Conservation (phyloP, 2,888 invertebrate species). For the Spodoptera exigua region DNA sequence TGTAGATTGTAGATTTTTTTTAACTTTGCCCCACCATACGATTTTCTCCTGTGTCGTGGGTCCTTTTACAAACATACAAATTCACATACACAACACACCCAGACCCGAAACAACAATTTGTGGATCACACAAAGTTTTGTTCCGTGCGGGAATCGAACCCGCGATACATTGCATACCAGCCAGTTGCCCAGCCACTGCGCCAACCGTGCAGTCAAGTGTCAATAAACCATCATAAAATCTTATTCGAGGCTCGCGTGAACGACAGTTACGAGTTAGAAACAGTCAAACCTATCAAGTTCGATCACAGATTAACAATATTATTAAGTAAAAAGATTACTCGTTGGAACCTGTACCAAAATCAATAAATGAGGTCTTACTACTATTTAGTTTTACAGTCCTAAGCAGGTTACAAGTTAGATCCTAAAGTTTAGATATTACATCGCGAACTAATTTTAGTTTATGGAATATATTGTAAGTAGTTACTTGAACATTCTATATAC, state of each 20-base stretch:
- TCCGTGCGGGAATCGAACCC: no score
- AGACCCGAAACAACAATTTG: no score
- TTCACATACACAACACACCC: no score
- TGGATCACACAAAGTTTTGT: no score
- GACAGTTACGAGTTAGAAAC: background rate
- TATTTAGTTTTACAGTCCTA: conserved; percentile 45
- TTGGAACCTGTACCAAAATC: conserved; percentile 33
- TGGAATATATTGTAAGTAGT: conserved; percentile 18
- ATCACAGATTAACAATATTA: conserved; percentile 47
- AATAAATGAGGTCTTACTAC: conserved; percentile 32
- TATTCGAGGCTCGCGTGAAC: background rate
- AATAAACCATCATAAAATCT: background rate
- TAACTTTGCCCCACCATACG: no score
- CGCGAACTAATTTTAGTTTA: conserved; percentile 24
- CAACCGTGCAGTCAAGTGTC: no score
- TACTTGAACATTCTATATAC: no score
- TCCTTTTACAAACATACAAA: no score
- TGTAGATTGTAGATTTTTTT: no score
- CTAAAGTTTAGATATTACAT: conserved; percentile 51
- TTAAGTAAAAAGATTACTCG: conserved; percentile 20
- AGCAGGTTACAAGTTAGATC: conserved; percentile 43
- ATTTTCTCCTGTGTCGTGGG: no score
- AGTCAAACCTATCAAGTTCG: conserved; percentile 19
- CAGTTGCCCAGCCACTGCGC: no score
- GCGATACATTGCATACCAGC: no score